Conservation (phyloP, 2,888 invertebrate species). For the Magallana nippona region DNA sequence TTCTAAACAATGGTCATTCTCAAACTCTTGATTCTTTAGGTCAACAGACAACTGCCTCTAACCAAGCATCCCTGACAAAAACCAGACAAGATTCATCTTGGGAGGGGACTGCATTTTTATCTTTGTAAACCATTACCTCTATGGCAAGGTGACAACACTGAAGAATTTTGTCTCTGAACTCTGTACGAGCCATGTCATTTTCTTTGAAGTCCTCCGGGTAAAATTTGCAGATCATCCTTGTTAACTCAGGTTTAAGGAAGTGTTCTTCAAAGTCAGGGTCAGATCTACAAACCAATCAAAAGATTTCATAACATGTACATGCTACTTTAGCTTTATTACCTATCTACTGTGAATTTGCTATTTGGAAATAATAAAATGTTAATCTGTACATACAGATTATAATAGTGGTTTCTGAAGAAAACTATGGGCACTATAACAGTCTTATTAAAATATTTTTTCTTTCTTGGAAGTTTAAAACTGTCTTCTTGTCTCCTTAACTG, state of each 20-base stretch:
- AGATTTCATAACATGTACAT: no score
- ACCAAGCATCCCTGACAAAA: no score
- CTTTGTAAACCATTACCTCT: slow-evolving; percentile 64
- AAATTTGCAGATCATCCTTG: slow-evolving; percentile 74
- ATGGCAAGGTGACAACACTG: slow-evolving; percentile 76
- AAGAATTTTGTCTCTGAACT: slow-evolving; percentile 78
- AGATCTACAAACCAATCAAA: slow-evolving; percentile 55
- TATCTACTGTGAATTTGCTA: no score
- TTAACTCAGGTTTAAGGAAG: slow-evolving; percentile 78
- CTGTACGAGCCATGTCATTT: slow-evolving; percentile 76
- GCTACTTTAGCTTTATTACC: no score
- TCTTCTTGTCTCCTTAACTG: no score
- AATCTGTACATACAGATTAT: no score
- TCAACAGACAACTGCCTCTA: no score
- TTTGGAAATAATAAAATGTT: no score
- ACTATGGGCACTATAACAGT: not conserved
- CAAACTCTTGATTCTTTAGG: no score
- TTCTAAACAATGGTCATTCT: not conserved
- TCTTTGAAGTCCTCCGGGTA: slow-evolving; percentile 76
- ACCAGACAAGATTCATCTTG: no score
- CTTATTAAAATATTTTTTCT: not conserved
- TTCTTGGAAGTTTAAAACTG: not conserved
- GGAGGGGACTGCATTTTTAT: no score
- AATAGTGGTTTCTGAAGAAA: no score
- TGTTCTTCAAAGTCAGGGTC: slow-evolving; percentile 75